Base-by-base conservation (phyloP, 2,797 vertebrate genomes). In the Molothrus aeneus region DNA sequence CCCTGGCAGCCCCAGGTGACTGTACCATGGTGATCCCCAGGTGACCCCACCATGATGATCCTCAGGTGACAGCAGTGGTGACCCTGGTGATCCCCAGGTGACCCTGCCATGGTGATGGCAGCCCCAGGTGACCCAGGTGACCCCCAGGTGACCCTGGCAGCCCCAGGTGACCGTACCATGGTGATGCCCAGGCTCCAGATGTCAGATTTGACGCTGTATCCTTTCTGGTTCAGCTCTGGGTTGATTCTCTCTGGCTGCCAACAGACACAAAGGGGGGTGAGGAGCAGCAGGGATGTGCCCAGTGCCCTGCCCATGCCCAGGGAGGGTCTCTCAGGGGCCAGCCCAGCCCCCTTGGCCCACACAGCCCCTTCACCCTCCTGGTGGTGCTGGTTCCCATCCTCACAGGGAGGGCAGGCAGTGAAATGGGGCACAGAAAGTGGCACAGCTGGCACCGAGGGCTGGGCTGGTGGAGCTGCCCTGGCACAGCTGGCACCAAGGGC, bases 151-250 rank as follows among this genome's bases (percentile, higher is more conserved):
- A 28, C 50, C 50, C 48, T 10, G 20, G 19, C 5, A 19, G 21
- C 19, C 51, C 51, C 18, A 31, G 51, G 51, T 31, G 50, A 10
- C 26, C 50, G 9, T 66, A 80, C 77, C 77, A 80, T 99, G 0
- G 99, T 99, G 97, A 99, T 99, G 66, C 99, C 99, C 97, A 99
- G 98, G 97, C 99, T 99, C 99, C 99, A 99, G 97, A 99, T 99
- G 97, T 99, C 99, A 1, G 99, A 99, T 95, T 99, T 99, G 94
- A 99, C 99, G 13, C 98, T 99, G 98, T 99, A 99, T 21, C 45
- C 45, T 45, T 45, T 22, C 45, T 47, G 45, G 45, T 47, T 47
- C 45, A 47, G 45, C 45, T 22, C 45, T 13, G 45, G 45, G 45
- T 47, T 47, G 45, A 47, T 47, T 22, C 45, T 47, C 45, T 47